A percentile compares a stretch with the other conserved stretches of the same genome.
phyloP scores from a whole-genome alignment of 2,113 vertebrate species.

The Chinchilla lanigera region DNA sequence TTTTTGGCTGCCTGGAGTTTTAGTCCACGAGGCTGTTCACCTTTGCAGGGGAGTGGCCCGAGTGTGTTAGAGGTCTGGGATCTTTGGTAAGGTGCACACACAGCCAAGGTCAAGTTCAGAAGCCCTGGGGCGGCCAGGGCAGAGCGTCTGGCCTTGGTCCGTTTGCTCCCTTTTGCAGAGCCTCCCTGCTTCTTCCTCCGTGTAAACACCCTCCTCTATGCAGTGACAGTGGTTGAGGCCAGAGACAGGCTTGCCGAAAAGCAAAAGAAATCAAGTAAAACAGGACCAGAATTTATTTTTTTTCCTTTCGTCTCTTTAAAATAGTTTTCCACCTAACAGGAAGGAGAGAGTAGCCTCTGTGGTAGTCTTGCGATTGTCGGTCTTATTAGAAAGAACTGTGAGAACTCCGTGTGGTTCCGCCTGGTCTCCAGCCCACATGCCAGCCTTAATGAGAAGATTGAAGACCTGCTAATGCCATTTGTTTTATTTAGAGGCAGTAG shows the following conservation, averaged over 20 bases:
- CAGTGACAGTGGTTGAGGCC: background rate
- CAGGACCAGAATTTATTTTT: background rate
- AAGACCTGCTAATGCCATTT: conserved; percentile 67
- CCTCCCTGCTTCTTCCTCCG: background rate
- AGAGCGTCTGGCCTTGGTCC: background rate
- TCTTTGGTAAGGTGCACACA: background rate
- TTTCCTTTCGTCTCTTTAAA: background rate
- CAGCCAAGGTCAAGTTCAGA: background rate
- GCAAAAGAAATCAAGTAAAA: background rate
- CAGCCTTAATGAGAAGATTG: conserved; percentile 73
- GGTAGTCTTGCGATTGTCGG: conserved; percentile 53
- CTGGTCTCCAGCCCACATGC: conserved; percentile 64
- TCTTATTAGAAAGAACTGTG: conserved; percentile 59
- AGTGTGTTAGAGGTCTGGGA: conserved; percentile 12
- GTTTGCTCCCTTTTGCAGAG: background rate
- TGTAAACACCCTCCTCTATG: background rate
- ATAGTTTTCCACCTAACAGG: conserved; percentile 21
- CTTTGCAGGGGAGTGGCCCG: conserved; percentile 67
- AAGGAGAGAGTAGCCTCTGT: background rate
- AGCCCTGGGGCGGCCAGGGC: background rate
- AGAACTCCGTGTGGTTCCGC: conserved; percentile 62
- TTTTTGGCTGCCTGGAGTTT: background rate
- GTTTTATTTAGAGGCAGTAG: conserved; percentile 74
- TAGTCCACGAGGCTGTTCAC: conserved; percentile 48
- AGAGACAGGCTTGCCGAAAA: background rate